Percentiles rank a stretch among this genome's conserved stretches.
Conservation (phyloP, 2,797 vertebrate genomes). For the Tenualosa thibaudeaui region DNA sequence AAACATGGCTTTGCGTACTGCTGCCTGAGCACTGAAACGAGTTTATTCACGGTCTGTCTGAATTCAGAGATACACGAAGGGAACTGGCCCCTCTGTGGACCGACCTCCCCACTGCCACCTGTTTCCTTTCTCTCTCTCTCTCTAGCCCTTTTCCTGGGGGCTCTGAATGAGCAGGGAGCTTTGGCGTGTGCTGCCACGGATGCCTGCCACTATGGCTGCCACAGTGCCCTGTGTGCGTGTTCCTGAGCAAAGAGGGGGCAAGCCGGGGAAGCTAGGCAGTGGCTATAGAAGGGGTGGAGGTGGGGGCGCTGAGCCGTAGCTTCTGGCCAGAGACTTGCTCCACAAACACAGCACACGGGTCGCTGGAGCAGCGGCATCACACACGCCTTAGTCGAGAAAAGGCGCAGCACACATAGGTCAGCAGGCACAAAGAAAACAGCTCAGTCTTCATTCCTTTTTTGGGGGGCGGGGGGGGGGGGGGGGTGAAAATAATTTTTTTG, state of each 20-base stretch:
- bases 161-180: background rate
- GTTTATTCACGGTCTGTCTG: slow-evolving; percentile 64
- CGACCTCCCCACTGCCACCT: slow-evolving; percentile 57
- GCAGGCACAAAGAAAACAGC: slow-evolving; percentile 12
- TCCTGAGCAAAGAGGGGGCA: background rate
- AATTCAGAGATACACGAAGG: slow-evolving; percentile 62
- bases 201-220: background rate
- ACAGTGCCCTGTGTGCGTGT: background rate
- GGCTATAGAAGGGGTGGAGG: slow-evolving; percentile 29
- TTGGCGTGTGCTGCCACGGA: background rate
- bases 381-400: slow-evolving; percentile 38
- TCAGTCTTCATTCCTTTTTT: background rate
- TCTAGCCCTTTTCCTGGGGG: background rate
- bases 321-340: slow-evolving; percentile 57
- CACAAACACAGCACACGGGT: slow-evolving; percentile 64
- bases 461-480: background rate
- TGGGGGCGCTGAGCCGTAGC: slow-evolving; percentile 64
- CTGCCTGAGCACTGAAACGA: slow-evolving; percentile 51
- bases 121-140: slow-evolving; percentile 50
- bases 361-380: slow-evolving; percentile 65
- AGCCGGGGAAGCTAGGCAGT: background rate
- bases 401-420: background rate
- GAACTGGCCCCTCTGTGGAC: slow-evolving; percentile 46
- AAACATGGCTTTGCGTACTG: slow-evolving; percentile 48
- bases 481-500: background rate